These are phyloP conservation scores for Aegotheles bennettii DNA, from an alignment of 2,113 vertebrate genomes.

Conservation along the genomic window DNA sequence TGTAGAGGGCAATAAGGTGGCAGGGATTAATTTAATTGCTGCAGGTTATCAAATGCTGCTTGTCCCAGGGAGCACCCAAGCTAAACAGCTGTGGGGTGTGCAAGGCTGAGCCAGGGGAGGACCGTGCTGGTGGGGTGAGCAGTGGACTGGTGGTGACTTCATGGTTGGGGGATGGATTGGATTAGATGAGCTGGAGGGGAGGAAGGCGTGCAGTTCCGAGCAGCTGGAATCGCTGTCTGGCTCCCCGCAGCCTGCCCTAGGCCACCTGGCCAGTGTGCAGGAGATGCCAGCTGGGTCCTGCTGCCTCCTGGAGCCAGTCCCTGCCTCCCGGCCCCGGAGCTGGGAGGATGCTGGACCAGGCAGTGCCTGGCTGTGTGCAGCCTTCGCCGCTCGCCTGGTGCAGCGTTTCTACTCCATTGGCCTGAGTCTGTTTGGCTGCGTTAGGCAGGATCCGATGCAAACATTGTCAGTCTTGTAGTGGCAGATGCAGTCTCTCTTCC, in stretches of 20 bases:
- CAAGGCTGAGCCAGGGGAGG: background rate
- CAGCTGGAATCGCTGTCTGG: background rate
- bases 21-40: too few relatives aligned
- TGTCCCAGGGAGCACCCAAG: background rate
- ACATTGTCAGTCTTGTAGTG: background rate
- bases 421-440: background rate
- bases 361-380: background rate
- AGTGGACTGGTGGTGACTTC: background rate
- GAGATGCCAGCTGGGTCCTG: background rate
- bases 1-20: too few relatives aligned
- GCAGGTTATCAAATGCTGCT: background rate
- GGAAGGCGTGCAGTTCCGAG: background rate
- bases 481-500: slow-evolving; percentile 14
- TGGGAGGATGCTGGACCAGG: background rate
- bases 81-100: accelerated
- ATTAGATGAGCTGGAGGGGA: background rate
- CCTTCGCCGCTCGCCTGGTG: background rate
- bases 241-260: background rate
- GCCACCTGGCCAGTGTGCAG: background rate
- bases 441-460: background rate
- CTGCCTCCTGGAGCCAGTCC: background rate
- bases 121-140: background rate
- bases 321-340: background rate
- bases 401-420: background rate
- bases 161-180: background rate